Evolutionary conservation across 2,888 invertebrate species (phyloP).

Genomic region (Drosophila austrosaltans): DNA sequence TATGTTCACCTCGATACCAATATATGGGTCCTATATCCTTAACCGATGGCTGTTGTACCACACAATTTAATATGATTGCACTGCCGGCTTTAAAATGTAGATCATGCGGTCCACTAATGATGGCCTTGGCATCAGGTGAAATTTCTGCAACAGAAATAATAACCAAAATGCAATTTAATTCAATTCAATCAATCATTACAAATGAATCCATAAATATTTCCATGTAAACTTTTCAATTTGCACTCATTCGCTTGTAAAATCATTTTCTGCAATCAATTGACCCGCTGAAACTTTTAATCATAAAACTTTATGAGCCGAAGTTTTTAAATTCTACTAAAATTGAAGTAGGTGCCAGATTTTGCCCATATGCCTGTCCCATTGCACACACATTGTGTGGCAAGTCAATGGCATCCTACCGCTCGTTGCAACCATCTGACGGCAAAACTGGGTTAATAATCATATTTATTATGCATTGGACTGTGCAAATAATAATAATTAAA

Average conservation of each 20-base stretch:
- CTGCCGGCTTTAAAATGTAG: constrained; percentile 90
- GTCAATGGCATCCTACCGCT: neutral
- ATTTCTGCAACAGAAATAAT: constrained; percentile 69
- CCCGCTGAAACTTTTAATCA: constrained; percentile 46
- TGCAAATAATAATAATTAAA: constrained; percentile 70
- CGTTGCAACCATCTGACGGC: neutral
- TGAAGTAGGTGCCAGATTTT: constrained; percentile 25
- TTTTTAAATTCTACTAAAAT: constrained; percentile 57
- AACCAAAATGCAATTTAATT: neutral
- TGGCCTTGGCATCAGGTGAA: constrained; percentile 87
- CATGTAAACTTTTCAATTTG: constrained; percentile 38
- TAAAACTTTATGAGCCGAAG: constrained; percentile 50
- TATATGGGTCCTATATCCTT: constrained; percentile 89
- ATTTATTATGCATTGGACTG: constrained; percentile 72
- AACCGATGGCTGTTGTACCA: constrained; percentile 87
- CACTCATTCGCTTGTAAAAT: constrained; percentile 41
- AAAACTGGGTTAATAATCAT: constrained; percentile 72
- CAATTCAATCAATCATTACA: neutral
- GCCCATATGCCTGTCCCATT: neutral
- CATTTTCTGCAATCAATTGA: constrained; percentile 40
- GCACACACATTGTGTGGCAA: constrained; percentile 20
- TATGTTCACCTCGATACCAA: constrained; percentile 87
- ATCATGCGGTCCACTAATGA: constrained; percentile 87
- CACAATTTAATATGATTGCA: constrained; percentile 88
- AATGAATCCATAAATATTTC: constrained; percentile 13